These are phyloP conservation scores for Campaea margaritaria DNA, from an alignment of 2,888 invertebrate genomes.

Conservation along the genomic window DNA sequence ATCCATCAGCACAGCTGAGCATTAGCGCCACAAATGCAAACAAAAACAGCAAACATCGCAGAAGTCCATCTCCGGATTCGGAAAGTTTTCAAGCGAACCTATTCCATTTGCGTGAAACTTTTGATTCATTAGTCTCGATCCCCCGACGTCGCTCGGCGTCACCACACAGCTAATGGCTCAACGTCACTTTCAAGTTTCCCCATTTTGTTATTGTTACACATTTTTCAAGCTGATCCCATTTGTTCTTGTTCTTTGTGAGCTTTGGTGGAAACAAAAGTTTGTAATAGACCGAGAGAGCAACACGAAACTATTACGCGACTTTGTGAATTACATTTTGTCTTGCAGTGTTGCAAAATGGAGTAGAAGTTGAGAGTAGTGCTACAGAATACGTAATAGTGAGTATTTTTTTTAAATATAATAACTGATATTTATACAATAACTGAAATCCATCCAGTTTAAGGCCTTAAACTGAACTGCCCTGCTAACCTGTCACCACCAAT, in stretches of 20 bases:
- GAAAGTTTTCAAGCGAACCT: constrained; percentile 37
- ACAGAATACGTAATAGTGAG: constrained; percentile 3
- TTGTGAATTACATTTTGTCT: constrained; percentile 42
- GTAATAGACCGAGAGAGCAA: constrained; percentile 58
- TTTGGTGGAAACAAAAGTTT: constrained; percentile 56
- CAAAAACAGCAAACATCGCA: constrained; percentile 30
- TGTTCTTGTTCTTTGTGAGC: constrained; percentile 61
- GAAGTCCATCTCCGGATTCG: constrained; percentile 42
- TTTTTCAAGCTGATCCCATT: constrained; percentile 73
- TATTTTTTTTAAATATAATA: no score
- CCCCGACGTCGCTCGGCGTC: constrained; percentile 40
- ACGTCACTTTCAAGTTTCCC: constrained; percentile 72
- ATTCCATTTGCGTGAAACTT: constrained; percentile 62
- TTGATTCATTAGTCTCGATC: constrained; percentile 64
- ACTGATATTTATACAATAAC: no score
- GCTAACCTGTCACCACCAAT: no score
- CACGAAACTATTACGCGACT: constrained; percentile 50
- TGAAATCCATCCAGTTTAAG: no score
- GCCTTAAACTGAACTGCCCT: no score
- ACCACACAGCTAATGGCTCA: constrained; percentile 63
- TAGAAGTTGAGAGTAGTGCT: constrained; percentile 13
- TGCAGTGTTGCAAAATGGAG: constrained; percentile 38
- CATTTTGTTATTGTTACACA: constrained; percentile 73
- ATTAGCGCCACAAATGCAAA: constrained; percentile 3
- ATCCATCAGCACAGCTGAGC: no score